Base-by-base conservation (phyloP, 2,888 invertebrate species). In the Coecobrya sp. region DNA sequence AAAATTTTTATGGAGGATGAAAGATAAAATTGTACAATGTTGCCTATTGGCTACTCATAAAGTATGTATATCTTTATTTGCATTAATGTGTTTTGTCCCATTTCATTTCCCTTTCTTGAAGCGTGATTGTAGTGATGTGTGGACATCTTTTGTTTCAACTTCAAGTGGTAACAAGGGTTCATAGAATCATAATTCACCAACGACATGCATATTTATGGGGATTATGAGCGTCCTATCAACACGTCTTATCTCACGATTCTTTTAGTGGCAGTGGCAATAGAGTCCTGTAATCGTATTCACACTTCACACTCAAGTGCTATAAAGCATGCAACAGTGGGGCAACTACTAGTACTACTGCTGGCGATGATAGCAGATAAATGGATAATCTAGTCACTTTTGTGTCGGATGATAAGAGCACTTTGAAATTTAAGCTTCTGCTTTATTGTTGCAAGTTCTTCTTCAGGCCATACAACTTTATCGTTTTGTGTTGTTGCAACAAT, bases 61-160 rank as follows among this genome's bases (percentile, higher is more conserved):
- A n/a, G 13, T 42, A 42, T 73, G 19, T 42, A 45, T 73, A n/a
- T 45, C 3, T 70, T 27, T 70, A 10, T 30, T 22, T 79, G 22
- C 16, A 11, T 30, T 70, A 16, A 16, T 49, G n/a, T 79, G 7
- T 73, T 42, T 13, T 42, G n/a, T 73, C 73, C n/a, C 45, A 45
- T 73, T 52, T 22, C 79, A 49, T 79, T 79, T 79, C 79, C 79
- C 30, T 79, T 79, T 79, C 52, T 25, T 79, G n/a, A 73, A 52
- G 5, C 13, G 65, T 10, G 27, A 42, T 25, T 45, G 52, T 52
- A 5, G 45, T 68, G 45, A 73, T 65, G 73, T 45, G 42, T 73
- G 36, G 73, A 73, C 73, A 68, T 68, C 68, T 68, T 68, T 68
- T 68, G 68, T 68, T 68, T 62, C 62, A 62, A 62, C 22, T 62